Conservation (phyloP, 2,888 invertebrate species). For the Junonia oenone region DNA sequence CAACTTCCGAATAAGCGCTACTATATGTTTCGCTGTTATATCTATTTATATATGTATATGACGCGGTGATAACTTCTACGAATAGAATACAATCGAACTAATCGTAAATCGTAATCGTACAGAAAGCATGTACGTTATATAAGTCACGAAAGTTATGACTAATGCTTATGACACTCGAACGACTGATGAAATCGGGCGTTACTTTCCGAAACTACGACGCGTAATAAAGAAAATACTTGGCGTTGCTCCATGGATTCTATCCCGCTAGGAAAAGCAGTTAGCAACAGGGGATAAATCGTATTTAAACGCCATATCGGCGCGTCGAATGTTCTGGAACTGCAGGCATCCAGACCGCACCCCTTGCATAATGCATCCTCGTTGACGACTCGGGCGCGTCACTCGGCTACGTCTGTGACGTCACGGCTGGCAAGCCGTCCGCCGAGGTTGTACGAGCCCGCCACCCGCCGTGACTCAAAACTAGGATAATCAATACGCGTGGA, state of each 20-base stretch:
- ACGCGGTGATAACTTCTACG: background rate
- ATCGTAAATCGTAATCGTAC: background rate
- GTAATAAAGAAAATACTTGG: conserved; percentile 10
- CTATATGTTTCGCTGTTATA: background rate
- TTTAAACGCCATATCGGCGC: background rate
- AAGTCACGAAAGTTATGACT: background rate
- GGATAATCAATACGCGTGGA: conserved; percentile 25
- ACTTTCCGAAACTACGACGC: background rate
- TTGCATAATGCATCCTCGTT: conserved; percentile 15
- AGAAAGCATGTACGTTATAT: background rate
- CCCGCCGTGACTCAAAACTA: conserved; percentile 18
- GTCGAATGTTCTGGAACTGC: conserved; percentile 2
- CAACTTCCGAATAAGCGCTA: background rate
- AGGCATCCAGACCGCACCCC: conserved; percentile 16
- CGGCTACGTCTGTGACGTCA: conserved; percentile 25
- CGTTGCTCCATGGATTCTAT: background rate
- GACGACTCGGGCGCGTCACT: conserved; percentile 12
- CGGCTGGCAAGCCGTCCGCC: conserved; percentile 11
- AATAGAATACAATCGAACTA: background rate
- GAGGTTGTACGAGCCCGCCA: conserved; percentile 13
- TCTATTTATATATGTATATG: background rate
- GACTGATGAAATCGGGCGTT: background rate
- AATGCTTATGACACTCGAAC: background rate
- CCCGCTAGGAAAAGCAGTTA: background rate
- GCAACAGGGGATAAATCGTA: background rate